Base-by-base conservation (phyloP, 2,888 invertebrate genomes). In the Laspeyria flexula region DNA sequence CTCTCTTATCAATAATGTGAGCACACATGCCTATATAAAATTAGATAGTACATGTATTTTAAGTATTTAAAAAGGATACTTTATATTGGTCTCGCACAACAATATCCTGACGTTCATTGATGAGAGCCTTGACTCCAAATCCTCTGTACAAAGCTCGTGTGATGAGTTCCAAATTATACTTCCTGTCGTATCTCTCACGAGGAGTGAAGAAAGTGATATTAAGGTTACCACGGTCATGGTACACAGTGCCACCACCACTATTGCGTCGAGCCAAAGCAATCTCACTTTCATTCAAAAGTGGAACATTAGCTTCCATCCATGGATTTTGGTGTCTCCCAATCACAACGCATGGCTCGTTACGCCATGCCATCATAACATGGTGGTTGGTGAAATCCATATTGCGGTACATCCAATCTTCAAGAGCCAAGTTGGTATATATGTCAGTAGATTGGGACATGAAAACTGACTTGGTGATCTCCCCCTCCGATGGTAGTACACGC, bases 251-350 rank as follows among this genome's bases (percentile, higher is more conserved):
- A 55, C 99, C 97, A 21, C 99, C 99, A 85, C 99, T 99, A 77
- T 97, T 97, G 33, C 99, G 94, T 50, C 99, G 94, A 0, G 97
- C 99, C 54, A 99, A 75, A 9, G 94, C 92, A 48, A 99, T 95
- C 11, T 95, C 95, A 33, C 94, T 92, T 40, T 95, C 94, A 55
- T 93, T 80, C 40, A 97, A 83, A 33, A 93, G 93, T 1, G 95
- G 93, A 1, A 97, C 89, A 83, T 99, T 96, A 0, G 97, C 96
- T 85, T 99, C 99, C 25, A 95, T 83, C 96, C 99, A 99, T 0
- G 99, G 98, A 87, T 99, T 99, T 86, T 99, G 99, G 86, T 99
- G 97, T 49, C 97, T 95, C 4, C 99, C 99, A 80, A 99, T 95
- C 3, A 99, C 99, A 44, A 99, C 97, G 80, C 98, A 96, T 0